phyloP scores from a whole-genome alignment of 2,888 invertebrate species.

The Hololepta plana region DNA sequence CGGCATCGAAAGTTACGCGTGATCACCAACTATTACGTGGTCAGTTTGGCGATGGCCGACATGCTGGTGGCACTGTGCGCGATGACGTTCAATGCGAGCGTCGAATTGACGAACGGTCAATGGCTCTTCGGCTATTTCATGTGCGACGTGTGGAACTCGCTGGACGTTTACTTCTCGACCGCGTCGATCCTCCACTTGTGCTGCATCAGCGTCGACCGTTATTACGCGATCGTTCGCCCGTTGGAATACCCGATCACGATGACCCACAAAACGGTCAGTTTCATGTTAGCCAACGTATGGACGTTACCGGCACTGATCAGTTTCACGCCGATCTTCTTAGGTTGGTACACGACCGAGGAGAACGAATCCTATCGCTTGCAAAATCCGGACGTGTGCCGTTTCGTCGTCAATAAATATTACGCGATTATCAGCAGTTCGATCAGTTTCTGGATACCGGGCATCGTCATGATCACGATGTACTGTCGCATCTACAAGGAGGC shows the following conservation, averaged over 20 bases:
- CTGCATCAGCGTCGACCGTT: conserved; percentile 86
- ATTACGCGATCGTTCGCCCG: conserved; percentile 81
- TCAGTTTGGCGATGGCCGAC: conserved; percentile 85
- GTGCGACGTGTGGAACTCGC: conserved; percentile 89
- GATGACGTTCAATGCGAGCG: conserved; percentile 83
- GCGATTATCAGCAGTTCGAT: conserved; percentile 78
- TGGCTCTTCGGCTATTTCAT: conserved; percentile 83
- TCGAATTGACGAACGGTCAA: conserved; percentile 56
- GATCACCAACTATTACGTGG: conserved; percentile 91
- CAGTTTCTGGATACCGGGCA: conserved; percentile 84
- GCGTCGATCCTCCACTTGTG: conserved; percentile 86
- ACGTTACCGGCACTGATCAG: conserved; percentile 80
- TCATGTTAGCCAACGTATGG: conserved; percentile 84
- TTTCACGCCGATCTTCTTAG: conserved; percentile 86
- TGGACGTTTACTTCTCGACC: conserved; percentile 86
- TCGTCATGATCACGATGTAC: conserved; percentile 87
- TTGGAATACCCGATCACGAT: conserved; percentile 83
- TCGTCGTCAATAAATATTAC: conserved; percentile 73
- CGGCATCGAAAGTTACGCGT: conserved; percentile 66
- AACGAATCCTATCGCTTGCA: conserved; percentile 34
- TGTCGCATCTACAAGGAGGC: conserved; percentile 71
- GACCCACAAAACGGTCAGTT: conserved; percentile 62
- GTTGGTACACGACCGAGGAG: conserved; percentile 53
- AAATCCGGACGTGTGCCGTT: conserved; percentile 61
- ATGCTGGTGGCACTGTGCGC: conserved; percentile 82